Base-by-base conservation (phyloP, 2,888 invertebrate species). In the Caenorhabditis panamensis region DNA sequence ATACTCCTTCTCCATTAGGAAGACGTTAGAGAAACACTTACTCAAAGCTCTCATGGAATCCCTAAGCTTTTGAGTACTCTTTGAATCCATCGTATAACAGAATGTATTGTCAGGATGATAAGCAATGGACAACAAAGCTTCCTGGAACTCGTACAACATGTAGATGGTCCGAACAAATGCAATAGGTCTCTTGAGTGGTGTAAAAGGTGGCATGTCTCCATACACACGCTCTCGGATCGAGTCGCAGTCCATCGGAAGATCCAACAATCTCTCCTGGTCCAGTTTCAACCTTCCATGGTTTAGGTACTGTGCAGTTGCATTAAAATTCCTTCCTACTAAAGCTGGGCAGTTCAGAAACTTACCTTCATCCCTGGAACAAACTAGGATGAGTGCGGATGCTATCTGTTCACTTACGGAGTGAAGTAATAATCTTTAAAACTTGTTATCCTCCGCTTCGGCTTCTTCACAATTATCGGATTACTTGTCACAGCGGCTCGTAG, bases 171-270 rank as follows among this genome's bases (percentile, higher is more conserved):
- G 11, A 2, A 73, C 69, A 37, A 75, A 66, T 9, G 79, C 79
- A 26, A 79, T 69, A 2, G 79, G 69, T 41, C 79, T 41, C 20
- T 75, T 68, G 8, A 75, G 56, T 16, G 64, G 22, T 18, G 0
- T 20, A 22, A 75, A 79, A 11, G 64, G 54, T 20, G 61, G 66
- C 53, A 73, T 51, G 44, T 79, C 69, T 51, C 79, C 79, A 36
- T 64, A 51, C 24, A 79, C 37, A 18, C 79, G 16, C 24, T 56
- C 5, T 64, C 22, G 13, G n/a, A 79, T 68, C 22, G 73, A 75
- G 4, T 67, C 54, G 47, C 79, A 79, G 58, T 79, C 79, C 79
- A 79, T 79, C 47, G 75, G 79, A 26, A 79, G 53, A 13, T 73
- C 67, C 18, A 79, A 67, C 8, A 79, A 16, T 54, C 72, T 26